Base-by-base conservation (phyloP, 2,888 invertebrate genomes). In the Bedellia somnulentella region DNA sequence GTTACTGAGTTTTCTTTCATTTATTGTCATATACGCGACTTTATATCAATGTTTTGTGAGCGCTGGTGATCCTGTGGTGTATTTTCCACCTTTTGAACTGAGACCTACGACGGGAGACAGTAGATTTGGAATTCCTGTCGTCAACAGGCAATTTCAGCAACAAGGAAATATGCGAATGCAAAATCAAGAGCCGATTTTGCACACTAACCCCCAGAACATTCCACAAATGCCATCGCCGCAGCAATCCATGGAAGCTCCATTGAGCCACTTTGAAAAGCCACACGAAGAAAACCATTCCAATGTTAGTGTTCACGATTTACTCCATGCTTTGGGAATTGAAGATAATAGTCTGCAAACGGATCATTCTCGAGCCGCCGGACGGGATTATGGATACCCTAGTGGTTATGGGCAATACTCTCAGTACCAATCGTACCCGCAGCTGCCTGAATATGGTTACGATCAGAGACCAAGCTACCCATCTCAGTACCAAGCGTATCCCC, bases 1-100 rank as follows among this genome's bases (percentile, higher is more conserved):
- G n/a, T n/a, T n/a, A n/a, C n/a, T n/a, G n/a, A n/a, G n/a, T n/a
- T n/a, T n/a, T n/a, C n/a, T n/a, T n/a, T n/a, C n/a, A n/a, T n/a
- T n/a, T n/a, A n/a, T n/a, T n/a, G n/a, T n/a, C n/a, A n/a, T n/a
- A n/a, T n/a, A n/a, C n/a, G 15, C 12, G 15, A 11, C 15, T 12
- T 15, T 24, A 9, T 24, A 11, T 4, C 29, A 24, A 4, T 15
- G 11, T 8, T 30, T 24, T 15, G 22, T 12, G 3, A 10, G 15
- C 10, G 25, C 24, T 4, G 34, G 31, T 6, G 29, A 33, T 12
- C 30, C 35, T 6, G 30, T 31, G 44, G 30, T 54, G 41, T 51
- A 47, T 24, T 38, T 52, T 28, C 48, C 54, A 13, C 46, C 53
- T 18, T 45, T 49, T 10, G 62, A 61, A 36, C 43, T 47, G 30